phyloP scores from a whole-genome alignment of 2,113 vertebrate genomes.

The Cairina moschata region DNA sequence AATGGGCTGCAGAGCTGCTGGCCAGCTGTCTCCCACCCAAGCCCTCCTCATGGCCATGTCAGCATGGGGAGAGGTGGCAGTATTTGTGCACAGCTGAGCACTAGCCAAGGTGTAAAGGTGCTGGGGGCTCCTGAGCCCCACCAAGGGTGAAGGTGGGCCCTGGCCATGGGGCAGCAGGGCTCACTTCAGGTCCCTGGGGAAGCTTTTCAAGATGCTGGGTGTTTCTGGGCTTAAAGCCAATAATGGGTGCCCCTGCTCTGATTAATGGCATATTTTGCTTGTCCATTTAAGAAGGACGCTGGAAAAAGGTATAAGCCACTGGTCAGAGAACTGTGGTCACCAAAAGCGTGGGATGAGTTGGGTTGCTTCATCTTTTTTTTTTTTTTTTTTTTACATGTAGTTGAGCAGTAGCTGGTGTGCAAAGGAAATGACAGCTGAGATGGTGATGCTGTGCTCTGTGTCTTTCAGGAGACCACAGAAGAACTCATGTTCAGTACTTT shows the following conservation, averaged over 20 bases:
- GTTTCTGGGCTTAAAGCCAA: not conserved
- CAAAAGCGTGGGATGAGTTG: not conserved
- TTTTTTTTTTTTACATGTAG: not conserved
- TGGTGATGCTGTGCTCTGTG: not conserved
- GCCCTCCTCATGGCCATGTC: no score
- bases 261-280: not conserved
- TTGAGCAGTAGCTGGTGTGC: not conserved
- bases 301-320: not conserved
- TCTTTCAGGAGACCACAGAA: not conserved
- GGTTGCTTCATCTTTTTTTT: no score
- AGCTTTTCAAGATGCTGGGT: rapidly evolving
- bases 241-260: not conserved
- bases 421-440: not conserved
- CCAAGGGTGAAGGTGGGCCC: no score
- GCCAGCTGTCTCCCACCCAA: not conserved
- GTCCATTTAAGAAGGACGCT: not conserved
- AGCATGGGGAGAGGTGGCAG: no score
- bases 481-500: not conserved
- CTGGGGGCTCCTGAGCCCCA: no score
- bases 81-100: not conserved
- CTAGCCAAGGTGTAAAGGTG: not conserved
- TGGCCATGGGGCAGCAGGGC: no score
- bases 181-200: no score
- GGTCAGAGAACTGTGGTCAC: not conserved
- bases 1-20: not conserved